These are phyloP conservation scores for Megalurothrips usitatus DNA, from an alignment of 2,888 invertebrate genomes.

Conservation along the genomic window DNA sequence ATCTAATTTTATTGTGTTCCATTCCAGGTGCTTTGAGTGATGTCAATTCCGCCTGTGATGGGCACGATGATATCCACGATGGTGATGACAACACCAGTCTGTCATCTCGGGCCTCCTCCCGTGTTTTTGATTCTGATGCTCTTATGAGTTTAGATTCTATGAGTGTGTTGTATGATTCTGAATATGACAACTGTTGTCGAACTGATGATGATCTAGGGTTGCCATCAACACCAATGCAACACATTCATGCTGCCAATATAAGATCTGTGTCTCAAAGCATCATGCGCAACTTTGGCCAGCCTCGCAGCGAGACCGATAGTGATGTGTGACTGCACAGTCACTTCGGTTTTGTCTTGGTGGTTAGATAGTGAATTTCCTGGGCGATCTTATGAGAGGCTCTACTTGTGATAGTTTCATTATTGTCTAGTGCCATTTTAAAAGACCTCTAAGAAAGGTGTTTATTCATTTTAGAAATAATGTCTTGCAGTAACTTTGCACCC, in stretches of 20 bases:
- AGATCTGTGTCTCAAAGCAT: conserved; percentile 72
- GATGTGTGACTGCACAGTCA: conserved; percentile 52
- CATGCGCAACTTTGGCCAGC: conserved; percentile 69
- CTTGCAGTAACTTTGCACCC: background rate
- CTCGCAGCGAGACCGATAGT: conserved; percentile 61
- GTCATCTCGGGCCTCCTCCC: conserved; percentile 77
- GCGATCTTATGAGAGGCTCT: background rate
- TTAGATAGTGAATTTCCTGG: background rate
- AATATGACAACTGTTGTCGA: conserved; percentile 62
- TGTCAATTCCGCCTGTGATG: conserved; percentile 73
- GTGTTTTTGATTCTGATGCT: conserved; percentile 72
- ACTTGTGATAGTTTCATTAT: conserved; percentile 3
- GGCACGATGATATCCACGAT: conserved; percentile 44
- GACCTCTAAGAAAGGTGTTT: background rate
- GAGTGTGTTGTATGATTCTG: conserved; percentile 76
- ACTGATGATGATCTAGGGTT: conserved; percentile 48
- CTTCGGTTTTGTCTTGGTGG: background rate
- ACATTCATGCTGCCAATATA: conserved; percentile 58
- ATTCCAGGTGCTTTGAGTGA: conserved; percentile 69
- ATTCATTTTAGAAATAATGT: background rate
- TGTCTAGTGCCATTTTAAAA: background rate
- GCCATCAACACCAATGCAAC: background rate
- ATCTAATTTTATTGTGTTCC: conserved; percentile 31
- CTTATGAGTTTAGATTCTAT: conserved; percentile 73
- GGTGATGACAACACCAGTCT: conserved; percentile 68